Conservation (phyloP, 2,113 vertebrate species). For the Erpornis zantholeuca region DNA sequence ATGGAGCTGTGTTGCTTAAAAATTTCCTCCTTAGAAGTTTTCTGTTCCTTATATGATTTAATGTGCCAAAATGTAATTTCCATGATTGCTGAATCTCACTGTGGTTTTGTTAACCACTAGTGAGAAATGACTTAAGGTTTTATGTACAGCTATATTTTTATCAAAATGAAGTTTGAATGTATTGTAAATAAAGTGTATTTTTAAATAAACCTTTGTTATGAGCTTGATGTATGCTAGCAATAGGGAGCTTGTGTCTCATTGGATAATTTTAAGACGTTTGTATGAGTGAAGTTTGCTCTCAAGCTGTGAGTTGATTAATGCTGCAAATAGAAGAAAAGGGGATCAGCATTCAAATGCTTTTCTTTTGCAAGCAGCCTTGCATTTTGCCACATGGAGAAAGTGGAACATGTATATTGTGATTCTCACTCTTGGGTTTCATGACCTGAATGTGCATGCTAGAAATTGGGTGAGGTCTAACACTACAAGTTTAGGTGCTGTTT, state of each 20-base stretch:
- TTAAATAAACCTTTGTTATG: neutral
- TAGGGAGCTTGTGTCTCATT: neutral
- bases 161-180: conserved; percentile 37
- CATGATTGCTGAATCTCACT: neutral
- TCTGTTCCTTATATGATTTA: neutral
- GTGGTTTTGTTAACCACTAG: neutral
- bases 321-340: neutral
- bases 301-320: neutral
- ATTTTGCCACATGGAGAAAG: neutral
- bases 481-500: neutral
- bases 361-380: neutral
- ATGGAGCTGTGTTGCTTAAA: conserved; percentile 70
- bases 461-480: neutral
- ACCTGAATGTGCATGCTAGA: neutral
- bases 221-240: neutral
- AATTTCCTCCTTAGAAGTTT: neutral
- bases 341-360: neutral
- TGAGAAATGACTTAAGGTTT: neutral
- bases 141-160: neutral
- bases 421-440: neutral
- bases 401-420: fast-evolving
- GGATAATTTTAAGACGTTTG: neutral
- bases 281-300: neutral
- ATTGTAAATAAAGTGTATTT: conserved; percentile 65
- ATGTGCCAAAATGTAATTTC: conserved; percentile 12